Evolutionary conservation across 2,113 vertebrate genomes (phyloP).

Genomic region (Thalassarche chlororhynchos): DNA sequence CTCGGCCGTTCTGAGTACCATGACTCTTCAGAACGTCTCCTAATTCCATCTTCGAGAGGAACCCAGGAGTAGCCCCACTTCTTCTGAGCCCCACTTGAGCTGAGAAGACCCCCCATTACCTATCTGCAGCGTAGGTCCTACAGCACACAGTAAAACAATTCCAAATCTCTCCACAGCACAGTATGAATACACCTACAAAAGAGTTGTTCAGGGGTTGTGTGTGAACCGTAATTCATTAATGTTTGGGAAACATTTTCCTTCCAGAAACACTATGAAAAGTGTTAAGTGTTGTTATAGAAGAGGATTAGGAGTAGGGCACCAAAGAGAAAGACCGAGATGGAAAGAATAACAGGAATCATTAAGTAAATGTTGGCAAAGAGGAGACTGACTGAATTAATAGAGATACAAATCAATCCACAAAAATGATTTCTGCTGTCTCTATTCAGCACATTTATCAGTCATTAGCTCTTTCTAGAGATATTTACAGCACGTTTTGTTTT

Average conservation of each 20-base stretch:
- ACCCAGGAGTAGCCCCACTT: neutral
- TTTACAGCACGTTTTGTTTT: neutral
- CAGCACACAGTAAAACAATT: neutral
- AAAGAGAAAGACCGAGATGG: neutral
- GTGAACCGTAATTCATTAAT: neutral
- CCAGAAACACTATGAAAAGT: neutral
- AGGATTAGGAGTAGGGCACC: neutral
- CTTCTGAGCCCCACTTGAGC: neutral
- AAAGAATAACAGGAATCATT: neutral
- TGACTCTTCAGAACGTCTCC: neutral
- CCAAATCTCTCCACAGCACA: neutral
- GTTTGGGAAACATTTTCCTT: neutral
- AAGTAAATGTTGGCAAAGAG: neutral
- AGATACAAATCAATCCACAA: neutral
- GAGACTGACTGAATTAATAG: neutral
- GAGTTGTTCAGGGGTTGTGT: neutral
- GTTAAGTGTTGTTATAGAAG: neutral
- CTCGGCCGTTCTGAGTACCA: neutral
- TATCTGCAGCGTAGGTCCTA: neutral
- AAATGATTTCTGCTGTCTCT: neutral
- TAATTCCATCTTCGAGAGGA: neutral
- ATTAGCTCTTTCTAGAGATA: neutral
- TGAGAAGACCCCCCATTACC: neutral
- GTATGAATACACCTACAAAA: neutral
- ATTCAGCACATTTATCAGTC: neutral